phyloP scores from a whole-genome alignment of 2,797 vertebrate genomes.

The Merluccius polli region DNA sequence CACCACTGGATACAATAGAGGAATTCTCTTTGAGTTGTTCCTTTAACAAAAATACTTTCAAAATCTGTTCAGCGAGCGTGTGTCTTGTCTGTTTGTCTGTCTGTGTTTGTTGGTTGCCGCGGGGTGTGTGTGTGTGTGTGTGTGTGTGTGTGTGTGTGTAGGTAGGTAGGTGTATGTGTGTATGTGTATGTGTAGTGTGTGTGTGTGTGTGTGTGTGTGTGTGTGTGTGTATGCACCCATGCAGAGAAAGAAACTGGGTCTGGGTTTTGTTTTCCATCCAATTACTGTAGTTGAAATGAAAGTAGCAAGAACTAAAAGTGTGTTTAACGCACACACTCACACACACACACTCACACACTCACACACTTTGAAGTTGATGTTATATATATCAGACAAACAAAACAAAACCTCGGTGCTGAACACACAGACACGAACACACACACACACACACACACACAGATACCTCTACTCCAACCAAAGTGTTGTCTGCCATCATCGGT shows the following conservation, averaged over 20 bases:
- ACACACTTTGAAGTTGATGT: not conserved
- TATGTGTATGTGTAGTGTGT: conserved; percentile 12
- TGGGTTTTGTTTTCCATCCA: conserved; percentile 35
- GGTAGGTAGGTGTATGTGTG: conserved; percentile 8
- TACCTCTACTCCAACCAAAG: not conserved
- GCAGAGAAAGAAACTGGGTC: too few species aligned
- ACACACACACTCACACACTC: conserved; percentile 1
- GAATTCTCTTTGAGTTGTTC: too few species aligned
- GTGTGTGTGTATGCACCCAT: conserved; percentile 9
- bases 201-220: conserved; percentile 10
- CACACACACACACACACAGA: not conserved
- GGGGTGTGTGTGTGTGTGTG: conserved; percentile 18
- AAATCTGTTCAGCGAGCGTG: too few species aligned
- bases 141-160: conserved; percentile 13
- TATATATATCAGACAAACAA: conserved; percentile 10
- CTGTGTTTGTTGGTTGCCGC: conserved; percentile 12
- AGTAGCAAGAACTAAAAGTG: not conserved
- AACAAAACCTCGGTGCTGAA: not conserved
- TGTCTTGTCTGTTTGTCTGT: conserved; percentile 24
- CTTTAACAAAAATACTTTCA: too few species aligned
- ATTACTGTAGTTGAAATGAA: conserved; percentile 29
- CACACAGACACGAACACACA: not conserved
- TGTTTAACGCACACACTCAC: not conserved
- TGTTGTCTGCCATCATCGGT: not conserved
- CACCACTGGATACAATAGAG: too few species aligned